Percentiles rank a stretch among this genome's conserved stretches.
Evolutionary conservation across 2,888 invertebrate species (phyloP).

Genomic region (Bembecia ichneumoniformis): DNA sequence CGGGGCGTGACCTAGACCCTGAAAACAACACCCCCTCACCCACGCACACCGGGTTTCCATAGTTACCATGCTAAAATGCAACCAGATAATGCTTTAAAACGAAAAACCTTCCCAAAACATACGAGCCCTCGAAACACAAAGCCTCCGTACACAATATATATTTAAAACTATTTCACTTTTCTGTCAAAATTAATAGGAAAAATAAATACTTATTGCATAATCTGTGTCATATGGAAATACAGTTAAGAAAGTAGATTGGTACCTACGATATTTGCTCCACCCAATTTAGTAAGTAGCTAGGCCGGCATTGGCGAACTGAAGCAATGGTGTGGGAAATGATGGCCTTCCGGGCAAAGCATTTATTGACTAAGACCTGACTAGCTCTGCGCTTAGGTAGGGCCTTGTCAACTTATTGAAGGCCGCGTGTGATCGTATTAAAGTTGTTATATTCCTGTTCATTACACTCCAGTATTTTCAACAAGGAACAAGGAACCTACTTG

Average conservation of each 20-base stretch:
- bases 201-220: conserved; percentile 15
- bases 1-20: conserved; percentile 74
- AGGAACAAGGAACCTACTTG: too few relatives aligned
- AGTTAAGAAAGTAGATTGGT: conserved; percentile 28
- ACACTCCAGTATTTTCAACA: too few relatives aligned
- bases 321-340: conserved; percentile 41
- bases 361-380: conserved; percentile 31
- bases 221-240: conserved; percentile 30
- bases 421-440: not conserved
- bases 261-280: conserved; percentile 45
- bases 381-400: conserved; percentile 10
- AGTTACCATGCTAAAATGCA: conserved; percentile 29
- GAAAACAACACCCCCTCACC: conserved; percentile 62
- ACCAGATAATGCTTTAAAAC: conserved; percentile 19
- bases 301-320: conserved; percentile 46
- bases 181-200: conserved; percentile 1
- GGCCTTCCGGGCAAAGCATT: conserved; percentile 30
- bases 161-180: not conserved
- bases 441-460: conserved; percentile 3
- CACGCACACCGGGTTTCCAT: conserved; percentile 50
- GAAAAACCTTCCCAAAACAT: not conserved
- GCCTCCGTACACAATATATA: not conserved
- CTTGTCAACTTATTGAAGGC: not conserved
- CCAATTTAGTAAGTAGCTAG: conserved; percentile 34
- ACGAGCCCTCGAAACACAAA: not conserved